These are phyloP conservation scores for Oligia latruncula DNA, from an alignment of 2,888 invertebrate genomes.

Conservation along the genomic window DNA sequence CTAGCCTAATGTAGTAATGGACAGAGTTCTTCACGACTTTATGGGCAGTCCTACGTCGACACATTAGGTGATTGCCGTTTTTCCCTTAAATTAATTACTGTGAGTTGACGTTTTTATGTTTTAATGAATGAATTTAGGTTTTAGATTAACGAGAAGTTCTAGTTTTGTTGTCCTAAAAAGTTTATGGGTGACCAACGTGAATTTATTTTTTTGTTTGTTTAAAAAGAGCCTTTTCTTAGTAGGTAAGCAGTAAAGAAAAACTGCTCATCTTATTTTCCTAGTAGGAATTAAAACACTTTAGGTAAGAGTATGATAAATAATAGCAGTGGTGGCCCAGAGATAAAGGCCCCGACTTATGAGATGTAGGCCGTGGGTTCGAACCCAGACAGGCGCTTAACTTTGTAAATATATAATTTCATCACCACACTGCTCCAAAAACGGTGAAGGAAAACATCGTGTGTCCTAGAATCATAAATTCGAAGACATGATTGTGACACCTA, in stretches of 20 bases:
- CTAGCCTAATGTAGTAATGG: constrained; percentile 79
- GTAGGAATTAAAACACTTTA: background rate
- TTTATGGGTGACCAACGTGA: constrained; percentile 3
- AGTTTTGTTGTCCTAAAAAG: constrained; percentile 37
- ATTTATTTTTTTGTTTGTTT: background rate
- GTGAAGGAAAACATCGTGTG: background rate
- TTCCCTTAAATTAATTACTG: constrained; percentile 78
- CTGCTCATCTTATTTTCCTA: background rate
- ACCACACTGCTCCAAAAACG: background rate
- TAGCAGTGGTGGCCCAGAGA: background rate
- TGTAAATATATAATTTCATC: background rate
- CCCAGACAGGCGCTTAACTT: too few relatives aligned
- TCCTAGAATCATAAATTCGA: background rate
- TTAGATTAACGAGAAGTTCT: constrained; percentile 55
- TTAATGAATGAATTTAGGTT: constrained; percentile 66
- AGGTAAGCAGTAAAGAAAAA: background rate
- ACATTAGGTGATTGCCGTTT: constrained; percentile 81
- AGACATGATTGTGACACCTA: background rate
- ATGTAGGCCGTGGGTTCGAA: background rate
- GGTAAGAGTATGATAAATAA: background rate
- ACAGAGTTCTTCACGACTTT: constrained; percentile 61
- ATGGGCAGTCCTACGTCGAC: constrained; percentile 64
- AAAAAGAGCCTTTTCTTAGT: background rate
- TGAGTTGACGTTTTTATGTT: constrained; percentile 73
- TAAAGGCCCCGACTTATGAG: too few relatives aligned